Base-by-base conservation (phyloP, 2,888 invertebrate species). In the Chromoteleia sp. region DNA sequence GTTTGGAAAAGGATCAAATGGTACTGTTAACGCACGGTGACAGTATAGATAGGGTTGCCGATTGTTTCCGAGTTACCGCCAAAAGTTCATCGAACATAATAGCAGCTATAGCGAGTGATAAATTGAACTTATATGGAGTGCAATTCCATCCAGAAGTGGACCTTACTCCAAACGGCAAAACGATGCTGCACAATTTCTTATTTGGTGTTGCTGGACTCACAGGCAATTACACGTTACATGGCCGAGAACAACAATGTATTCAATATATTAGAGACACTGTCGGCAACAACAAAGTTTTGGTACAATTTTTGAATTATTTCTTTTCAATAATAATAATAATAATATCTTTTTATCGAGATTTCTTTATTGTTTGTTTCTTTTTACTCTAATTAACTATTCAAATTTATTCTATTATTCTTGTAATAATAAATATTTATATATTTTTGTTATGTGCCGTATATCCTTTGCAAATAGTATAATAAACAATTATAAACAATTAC, bases 111-210 rank as follows among this genome's bases (percentile, higher is more conserved):
- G 96, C 96, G 88, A 97, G 97, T 93, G 98, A 98, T 89, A 96
- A 96, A 90, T 93, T 96, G 92, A 94, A 96, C 67, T 94, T 98
- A 75, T 99, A 98, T 90, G 99, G 99, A 25, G 96, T 99, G 81
- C 99, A 99, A 93, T 99, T 99, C 92, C 99, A 99, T 92, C 99
- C 99, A 0, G 99, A 99, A 94, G 98, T 99, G 85, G 99, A 99
- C 92, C 94, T 99, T 87, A 98, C 99, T 0, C 94, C 95, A 10
- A 96, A 98, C 90, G 99, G 99, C 80, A 95, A 95, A 92, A 94
- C 95, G 88, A 99, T 99, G 95, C 92, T 99, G 88, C 95, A 96
- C 82, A 99, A 99, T 93, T 99, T 99, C 93, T 93, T 99, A 85
- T 98, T 96, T 92, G 97, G 97, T 88, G 95, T 99, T 86, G 96